Evolutionary conservation across 2,888 invertebrate species (phyloP).

Genomic region (Cantharis flavilabris): DNA sequence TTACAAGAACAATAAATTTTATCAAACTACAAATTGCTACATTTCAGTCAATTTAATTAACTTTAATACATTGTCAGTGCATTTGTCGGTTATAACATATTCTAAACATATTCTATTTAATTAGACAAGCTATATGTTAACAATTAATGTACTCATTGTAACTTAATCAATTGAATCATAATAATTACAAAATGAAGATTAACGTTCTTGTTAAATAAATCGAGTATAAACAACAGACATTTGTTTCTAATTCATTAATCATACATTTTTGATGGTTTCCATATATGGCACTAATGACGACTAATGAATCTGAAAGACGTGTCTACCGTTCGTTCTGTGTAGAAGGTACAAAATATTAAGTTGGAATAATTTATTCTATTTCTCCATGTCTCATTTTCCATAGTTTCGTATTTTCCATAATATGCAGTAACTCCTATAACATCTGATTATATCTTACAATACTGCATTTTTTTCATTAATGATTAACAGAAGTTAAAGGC

Average conservation of each 20-base stretch:
- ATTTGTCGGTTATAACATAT: background rate
- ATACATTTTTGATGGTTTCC: background rate
- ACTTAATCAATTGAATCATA: background rate
- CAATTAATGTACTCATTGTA: background rate
- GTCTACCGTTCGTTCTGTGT: background rate
- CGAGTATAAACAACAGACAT: background rate
- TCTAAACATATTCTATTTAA: background rate
- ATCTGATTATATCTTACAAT: no score
- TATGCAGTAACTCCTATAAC: no score
- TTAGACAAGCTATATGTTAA: background rate
- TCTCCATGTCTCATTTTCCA: background rate
- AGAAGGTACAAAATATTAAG: background rate
- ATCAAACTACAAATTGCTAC: background rate
- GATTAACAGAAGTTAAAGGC: slow-evolving; percentile 62
- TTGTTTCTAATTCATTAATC: background rate
- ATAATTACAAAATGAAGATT: background rate
- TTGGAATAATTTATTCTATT: background rate
- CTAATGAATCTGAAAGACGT: background rate
- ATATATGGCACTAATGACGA: background rate
- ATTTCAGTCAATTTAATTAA: background rate
- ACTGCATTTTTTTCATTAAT: slow-evolving; percentile 45
- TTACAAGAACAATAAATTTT: background rate
- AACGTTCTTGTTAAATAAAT: background rate
- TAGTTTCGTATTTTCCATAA: no score
- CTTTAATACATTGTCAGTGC: background rate